A percentile compares a stretch with the other conserved stretches of the same genome.
Conservation (phyloP, 2,888 invertebrate species). For the Phaedon cochleariae region DNA sequence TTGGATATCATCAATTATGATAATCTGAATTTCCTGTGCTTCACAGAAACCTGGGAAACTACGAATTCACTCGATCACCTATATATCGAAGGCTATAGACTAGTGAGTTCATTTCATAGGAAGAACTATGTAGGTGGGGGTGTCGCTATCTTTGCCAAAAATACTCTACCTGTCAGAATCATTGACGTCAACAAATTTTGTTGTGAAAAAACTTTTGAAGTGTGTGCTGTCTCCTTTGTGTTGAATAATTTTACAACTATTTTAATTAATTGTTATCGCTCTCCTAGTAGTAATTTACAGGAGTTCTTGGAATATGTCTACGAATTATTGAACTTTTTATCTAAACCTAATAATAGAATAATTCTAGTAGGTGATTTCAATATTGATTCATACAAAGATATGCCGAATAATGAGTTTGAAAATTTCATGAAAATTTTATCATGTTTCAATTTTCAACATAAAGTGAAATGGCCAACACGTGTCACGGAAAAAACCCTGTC, state of each 20-base stretch:
- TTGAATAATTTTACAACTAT: conserved; percentile 7
- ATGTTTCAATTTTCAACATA: conserved; percentile 10
- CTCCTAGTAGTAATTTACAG: conserved; percentile 4
- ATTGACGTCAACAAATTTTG: conserved; percentile 3
- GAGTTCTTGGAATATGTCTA: conserved; percentile 7
- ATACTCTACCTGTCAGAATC: neutral
- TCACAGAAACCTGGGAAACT: neutral
- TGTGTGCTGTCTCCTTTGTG: conserved; percentile 9
- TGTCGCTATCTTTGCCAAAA: neutral
- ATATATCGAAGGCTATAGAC: neutral
- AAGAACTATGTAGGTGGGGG: neutral
- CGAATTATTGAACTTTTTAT: conserved; percentile 1
- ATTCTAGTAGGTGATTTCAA: conserved; percentile 4
- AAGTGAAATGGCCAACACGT: conserved; percentile 11
- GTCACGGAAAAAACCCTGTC: conserved; percentile 5
- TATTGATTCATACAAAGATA: conserved; percentile 3
- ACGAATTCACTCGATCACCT: neutral
- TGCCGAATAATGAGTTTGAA: neutral
- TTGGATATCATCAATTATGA: neutral
- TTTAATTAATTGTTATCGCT: conserved; percentile 4
- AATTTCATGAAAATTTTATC: conserved; percentile 1
- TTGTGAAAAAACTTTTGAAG: neutral
- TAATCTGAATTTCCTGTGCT: neutral
- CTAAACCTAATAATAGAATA: neutral
- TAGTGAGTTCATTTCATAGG: neutral